These are phyloP conservation scores for Blastobasis adustella DNA, from an alignment of 2,888 invertebrate genomes.

Conservation along the genomic window DNA sequence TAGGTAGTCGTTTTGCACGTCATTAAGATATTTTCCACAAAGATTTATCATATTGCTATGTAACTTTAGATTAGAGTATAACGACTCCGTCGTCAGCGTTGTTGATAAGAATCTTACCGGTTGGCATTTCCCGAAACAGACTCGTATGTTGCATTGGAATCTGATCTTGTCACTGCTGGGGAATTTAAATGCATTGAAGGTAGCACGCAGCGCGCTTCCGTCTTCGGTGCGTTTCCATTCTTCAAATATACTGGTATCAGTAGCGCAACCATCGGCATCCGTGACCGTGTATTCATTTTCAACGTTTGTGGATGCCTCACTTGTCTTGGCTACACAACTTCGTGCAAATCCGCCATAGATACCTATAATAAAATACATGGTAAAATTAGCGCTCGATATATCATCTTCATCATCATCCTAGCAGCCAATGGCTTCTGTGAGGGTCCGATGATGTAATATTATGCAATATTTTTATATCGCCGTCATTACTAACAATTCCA, in stretches of 20 bases:
- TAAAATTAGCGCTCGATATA: no score
- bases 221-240: slow-evolving; percentile 94
- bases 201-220: slow-evolving; percentile 88
- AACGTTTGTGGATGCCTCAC: slow-evolving; percentile 82
- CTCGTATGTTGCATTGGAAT: slow-evolving; percentile 96
- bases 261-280: slow-evolving; percentile 95
- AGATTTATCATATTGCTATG: no score
- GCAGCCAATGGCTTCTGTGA: no score
- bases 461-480: no score
- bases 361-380: slow-evolving; percentile 56
- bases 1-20: no score
- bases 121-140: slow-evolving; percentile 96
- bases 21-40: no score
- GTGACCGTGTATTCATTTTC: slow-evolving; percentile 95
- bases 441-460: no score
- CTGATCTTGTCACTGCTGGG: slow-evolving; percentile 94
- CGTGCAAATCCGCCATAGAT: slow-evolving; percentile 96
- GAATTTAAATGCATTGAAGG: slow-evolving; percentile 96
- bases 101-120: slow-evolving; percentile 77
- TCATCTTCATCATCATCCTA: no score
- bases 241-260: slow-evolving; percentile 93
- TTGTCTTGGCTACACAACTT: slow-evolving; percentile 94
- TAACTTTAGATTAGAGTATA: no score
- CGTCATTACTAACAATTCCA: no score
- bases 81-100: neutral